A percentile compares a stretch with the other conserved stretches of the same genome.
Evolutionary conservation across 2,888 invertebrate species (phyloP).

Genomic region (Drosophila silvestris): DNA sequence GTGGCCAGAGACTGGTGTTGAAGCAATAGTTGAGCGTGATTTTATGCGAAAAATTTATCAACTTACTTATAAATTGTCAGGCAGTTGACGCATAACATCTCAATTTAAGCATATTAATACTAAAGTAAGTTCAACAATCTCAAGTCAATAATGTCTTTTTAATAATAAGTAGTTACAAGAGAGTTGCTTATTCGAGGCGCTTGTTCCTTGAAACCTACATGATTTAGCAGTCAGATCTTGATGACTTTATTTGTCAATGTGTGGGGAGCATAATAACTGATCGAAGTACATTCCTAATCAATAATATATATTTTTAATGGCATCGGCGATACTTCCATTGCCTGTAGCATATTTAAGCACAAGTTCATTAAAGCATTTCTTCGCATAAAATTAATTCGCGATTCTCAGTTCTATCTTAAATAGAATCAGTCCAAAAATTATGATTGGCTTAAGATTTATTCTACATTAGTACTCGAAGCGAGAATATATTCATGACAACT

Average conservation of each 20-base stretch:
- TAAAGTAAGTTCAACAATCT: no score
- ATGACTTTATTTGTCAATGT: background rate
- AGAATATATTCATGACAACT: background rate
- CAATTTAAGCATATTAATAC: no score
- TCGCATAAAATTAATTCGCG: rapidly evolving
- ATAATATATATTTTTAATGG: background rate
- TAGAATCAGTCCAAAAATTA: background rate
- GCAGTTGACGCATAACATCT: background rate
- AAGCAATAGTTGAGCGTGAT: constrained; percentile 27
- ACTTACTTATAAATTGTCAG: background rate
- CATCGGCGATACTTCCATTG: background rate
- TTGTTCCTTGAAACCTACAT: no score
- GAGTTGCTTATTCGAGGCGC: no score
- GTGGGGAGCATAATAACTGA: background rate
- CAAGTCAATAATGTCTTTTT: no score
- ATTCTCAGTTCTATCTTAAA: background rate
- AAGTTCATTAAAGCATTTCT: rapidly evolving
- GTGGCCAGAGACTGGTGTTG: background rate
- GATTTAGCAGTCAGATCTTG: background rate
- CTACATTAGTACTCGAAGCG: background rate
- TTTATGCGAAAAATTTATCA: constrained; percentile 55
- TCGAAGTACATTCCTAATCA: rapidly evolving
- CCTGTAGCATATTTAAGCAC: background rate
- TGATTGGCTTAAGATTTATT: background rate
- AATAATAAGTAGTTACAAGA: no score